A percentile compares a stretch with the other conserved stretches of the same genome.
Conservation (phyloP, 2,888 invertebrate species). For the Anaspis maculata region DNA sequence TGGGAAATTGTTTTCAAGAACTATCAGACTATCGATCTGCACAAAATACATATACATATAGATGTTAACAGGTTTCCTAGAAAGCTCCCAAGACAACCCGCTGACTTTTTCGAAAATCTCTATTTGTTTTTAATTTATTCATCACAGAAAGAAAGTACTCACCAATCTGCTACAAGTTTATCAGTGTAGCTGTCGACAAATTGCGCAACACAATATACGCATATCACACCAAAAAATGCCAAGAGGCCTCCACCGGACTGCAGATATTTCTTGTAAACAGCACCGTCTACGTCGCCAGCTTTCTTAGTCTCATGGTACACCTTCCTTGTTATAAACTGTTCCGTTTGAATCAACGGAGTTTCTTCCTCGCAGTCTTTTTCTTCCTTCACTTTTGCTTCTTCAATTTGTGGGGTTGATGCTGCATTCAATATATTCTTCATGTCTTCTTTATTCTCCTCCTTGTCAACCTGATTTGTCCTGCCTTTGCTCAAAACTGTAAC, state of each 20-base stretch:
- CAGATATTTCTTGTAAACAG: constrained; percentile 18
- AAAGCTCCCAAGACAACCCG: too few species aligned
- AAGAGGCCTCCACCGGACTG: constrained; percentile 17
- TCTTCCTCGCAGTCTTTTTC: constrained; percentile 2
- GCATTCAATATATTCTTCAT: constrained; percentile 9
- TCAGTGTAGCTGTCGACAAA: constrained; percentile 9
- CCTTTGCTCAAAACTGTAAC: constrained; percentile 40
- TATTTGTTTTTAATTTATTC: too few species aligned
- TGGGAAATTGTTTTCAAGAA: too few species aligned
- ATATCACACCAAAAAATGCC: background rate
- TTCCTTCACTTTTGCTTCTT: too few species aligned
- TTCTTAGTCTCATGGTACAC: constrained; percentile 11
- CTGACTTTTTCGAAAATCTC: too few species aligned
- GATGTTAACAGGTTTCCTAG: too few species aligned
- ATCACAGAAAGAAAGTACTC: too few species aligned
- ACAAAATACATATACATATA: too few species aligned
- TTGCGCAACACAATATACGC: constrained; percentile 4
- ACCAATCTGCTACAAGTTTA: constrained; percentile 16
- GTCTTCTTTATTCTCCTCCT: too few species aligned
- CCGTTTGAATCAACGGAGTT: too few species aligned
- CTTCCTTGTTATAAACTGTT: constrained; percentile 9
- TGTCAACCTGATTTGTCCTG: too few species aligned
- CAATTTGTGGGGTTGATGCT: constrained; percentile 27
- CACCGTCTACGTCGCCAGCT: constrained; percentile 11
- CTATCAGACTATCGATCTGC: too few species aligned